Conservation (phyloP, 2,888 invertebrate genomes). For the Macaria notata region DNA sequence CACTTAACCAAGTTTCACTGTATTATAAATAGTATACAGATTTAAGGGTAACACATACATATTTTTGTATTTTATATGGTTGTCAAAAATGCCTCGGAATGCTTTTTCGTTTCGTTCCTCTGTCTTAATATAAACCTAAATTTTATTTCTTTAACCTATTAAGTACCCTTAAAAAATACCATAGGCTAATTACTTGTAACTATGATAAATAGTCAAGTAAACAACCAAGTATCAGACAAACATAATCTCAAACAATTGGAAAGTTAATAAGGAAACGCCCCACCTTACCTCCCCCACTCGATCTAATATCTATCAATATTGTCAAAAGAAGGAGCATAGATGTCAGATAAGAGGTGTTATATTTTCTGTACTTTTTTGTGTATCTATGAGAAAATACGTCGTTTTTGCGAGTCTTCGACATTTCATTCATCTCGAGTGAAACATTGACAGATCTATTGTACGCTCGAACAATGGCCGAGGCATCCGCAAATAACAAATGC, state of each 20-base stretch:
- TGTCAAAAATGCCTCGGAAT: too few relatives aligned
- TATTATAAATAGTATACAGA: too few relatives aligned
- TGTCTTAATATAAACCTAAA: too few relatives aligned
- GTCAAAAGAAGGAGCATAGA: conserved; percentile 11
- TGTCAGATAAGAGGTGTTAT: conserved; percentile 20
- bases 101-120: too few relatives aligned
- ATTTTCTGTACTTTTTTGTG: conserved; percentile 29
- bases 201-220: too few relatives aligned
- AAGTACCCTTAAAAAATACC: too few relatives aligned
- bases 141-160: too few relatives aligned
- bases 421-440: conserved; percentile 70
- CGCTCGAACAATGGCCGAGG: conserved; percentile 61
- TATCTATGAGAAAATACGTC: conserved; percentile 35
- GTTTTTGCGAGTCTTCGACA: conserved; percentile 56
- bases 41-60: too few relatives aligned
- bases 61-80: too few relatives aligned
- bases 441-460: conserved; percentile 77
- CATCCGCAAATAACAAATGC: conserved; percentile 46
- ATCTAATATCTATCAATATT: conserved; percentile 17
- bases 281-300: conserved; percentile 1
- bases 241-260: conserved; percentile 6
- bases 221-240: not conserved
- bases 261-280: conserved; percentile 9
- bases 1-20: too few relatives aligned
- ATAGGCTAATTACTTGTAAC: too few relatives aligned